Conservation (phyloP, 1,140 invertebrate genomes). For the Halesus radiatus region DNA sequence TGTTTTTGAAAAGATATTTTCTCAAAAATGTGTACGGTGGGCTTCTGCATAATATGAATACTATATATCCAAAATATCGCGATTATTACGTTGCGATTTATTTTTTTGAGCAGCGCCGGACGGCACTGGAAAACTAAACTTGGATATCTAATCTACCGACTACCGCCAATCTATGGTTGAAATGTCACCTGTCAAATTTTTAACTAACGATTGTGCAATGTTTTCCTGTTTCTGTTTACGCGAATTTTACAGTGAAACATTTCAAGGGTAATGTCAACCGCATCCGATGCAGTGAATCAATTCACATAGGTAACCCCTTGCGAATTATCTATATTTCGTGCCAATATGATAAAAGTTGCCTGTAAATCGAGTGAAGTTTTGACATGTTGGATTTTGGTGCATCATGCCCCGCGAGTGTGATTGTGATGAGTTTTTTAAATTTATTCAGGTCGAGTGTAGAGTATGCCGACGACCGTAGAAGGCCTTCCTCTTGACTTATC, state of each 20-base stretch:
- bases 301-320: constrained; percentile 12
- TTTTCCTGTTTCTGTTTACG: not conserved
- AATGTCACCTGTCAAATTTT: constrained; percentile 17
- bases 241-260: not conserved
- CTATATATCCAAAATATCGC: too few relatives aligned
- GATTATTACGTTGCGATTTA: too few relatives aligned
- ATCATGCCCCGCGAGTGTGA: not conserved
- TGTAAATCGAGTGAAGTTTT: constrained; percentile 1
- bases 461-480: constrained; percentile 45
- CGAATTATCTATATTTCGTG: not conserved
- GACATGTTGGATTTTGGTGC: not conserved
- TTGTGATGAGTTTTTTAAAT: constrained; percentile 15
- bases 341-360: constrained; percentile 1
- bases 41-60: too few relatives aligned
- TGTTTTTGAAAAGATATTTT: too few relatives aligned
- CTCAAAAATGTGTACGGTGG: too few relatives aligned
- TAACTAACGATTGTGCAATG: not conserved
- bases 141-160: not conserved
- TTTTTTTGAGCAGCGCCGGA: too few relatives aligned
- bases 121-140: too few relatives aligned
- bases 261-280: constrained; percentile 4
- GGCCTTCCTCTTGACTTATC: constrained; percentile 50
- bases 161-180: not conserved
- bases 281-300: not conserved
- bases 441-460: constrained; percentile 42